Evolutionary conservation across 2,113 vertebrate species (phyloP), one percentile per base, ranked within the genome.

Genomic region (Bombycilla garrulus): DNA sequence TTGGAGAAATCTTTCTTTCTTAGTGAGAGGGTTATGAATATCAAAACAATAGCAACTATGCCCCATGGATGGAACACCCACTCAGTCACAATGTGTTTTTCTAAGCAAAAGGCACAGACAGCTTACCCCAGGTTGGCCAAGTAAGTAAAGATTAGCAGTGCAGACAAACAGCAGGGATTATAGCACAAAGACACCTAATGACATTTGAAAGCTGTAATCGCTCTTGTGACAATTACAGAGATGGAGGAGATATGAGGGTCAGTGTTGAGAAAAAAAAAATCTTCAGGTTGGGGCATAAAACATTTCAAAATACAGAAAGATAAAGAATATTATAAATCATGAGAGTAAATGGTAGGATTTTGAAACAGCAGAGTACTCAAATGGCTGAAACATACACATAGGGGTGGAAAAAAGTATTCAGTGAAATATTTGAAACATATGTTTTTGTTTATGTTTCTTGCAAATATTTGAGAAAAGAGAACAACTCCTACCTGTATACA

Each of bases 361-460:
- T 95, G 93, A 95, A 98, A 95, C 28, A 90, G 79, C 61, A 84
- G 78, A 85, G 88, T 64, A 40, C 87, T 95, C 88, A 95, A 96
- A 97, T 85, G 56, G 44, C 92, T 97, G 79, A 76, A 97, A 72
- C 86, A 80, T 61, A 90, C n/a, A 70, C 87, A 91, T 33, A 93
- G 88, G 92, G 94, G 65, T 91, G 94, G 95, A 95, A 97, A 95
- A 97, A 97, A 94, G 93, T 97, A 97, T 97, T 96, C 94, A 90
- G 93, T 81, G 60, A 94, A 97, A 98, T 97, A 98, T 98, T 96
- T 98, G 97, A 98, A 98, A 98, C 97, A 97, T 96, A 97, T 97
- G 20, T 11, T 97, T 98, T 98, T 98, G 97, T 98, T 98, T 98
- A 97, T 96, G 92, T 97, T 97, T 97, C 97, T 97, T 97, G 95